A percentile compares a stretch with the other conserved stretches of the same genome.
These are phyloP conservation scores for Sus scrofa DNA, from an alignment of 2,113 vertebrate species.

Conservation along the genomic window T2T-Sscrofa CM000812.6:179429501-179430000, in stretches of 20 bases:
- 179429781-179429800: background rate
- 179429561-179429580: rapidly evolving
- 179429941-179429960: background rate
- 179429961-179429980: background rate
- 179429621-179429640: background rate
- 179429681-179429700: background rate
- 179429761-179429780: background rate
- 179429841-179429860: rapidly evolving
- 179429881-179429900: background rate
- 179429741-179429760: background rate
- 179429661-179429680: background rate
- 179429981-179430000: background rate
- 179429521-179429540: background rate
- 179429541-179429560: background rate
- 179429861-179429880: background rate
- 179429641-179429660: background rate
- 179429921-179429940: background rate
- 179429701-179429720: background rate
- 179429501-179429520: background rate
- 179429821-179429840: background rate
- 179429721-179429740: background rate
- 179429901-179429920: too few relatives aligned
- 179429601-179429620: background rate
- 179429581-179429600: background rate
- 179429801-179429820: background rate